phyloP scores from a whole-genome alignment of 2,888 invertebrate species.

The Andrena dorsata region DNA sequence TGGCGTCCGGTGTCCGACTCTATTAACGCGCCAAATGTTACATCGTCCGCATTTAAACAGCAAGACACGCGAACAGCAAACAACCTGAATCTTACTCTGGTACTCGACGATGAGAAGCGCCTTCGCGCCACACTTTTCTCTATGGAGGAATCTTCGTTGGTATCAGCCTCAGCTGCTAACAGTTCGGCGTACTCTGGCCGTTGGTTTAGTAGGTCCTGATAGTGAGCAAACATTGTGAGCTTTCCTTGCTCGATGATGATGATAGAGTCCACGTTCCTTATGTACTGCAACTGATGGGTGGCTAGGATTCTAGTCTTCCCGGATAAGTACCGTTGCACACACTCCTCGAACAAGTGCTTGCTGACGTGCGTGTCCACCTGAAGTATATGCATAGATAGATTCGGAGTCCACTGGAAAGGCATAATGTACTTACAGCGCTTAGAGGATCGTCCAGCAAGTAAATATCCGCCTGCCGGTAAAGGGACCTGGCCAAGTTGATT shows the following conservation, averaged over 20 bases:
- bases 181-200: slow-evolving; percentile 78
- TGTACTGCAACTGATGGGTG: slow-evolving; percentile 91
- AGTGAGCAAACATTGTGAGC: slow-evolving; percentile 73
- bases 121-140: slow-evolving; percentile 73
- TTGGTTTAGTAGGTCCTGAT: slow-evolving; percentile 77
- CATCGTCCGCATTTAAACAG: no score
- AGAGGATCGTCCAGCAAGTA: slow-evolving; percentile 93
- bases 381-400: background rate
- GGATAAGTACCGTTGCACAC: slow-evolving; percentile 88
- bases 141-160: slow-evolving; percentile 69
- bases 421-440: slow-evolving; percentile 87
- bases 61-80: background rate
- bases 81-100: slow-evolving; percentile 72
- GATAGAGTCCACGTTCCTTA: slow-evolving; percentile 85
- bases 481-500: slow-evolving; percentile 91
- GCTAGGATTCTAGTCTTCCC: slow-evolving; percentile 91
- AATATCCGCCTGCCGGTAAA: slow-evolving; percentile 92
- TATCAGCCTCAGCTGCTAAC: slow-evolving; percentile 76
- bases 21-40: slow-evolving; percentile 51
- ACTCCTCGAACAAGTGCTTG: slow-evolving; percentile 91
- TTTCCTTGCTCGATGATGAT: slow-evolving; percentile 81
- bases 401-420: no score
- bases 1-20: slow-evolving; percentile 81
- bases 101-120: slow-evolving; percentile 81
- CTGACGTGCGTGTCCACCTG: slow-evolving; percentile 91